Conservation (phyloP, 1,140 invertebrate genomes). For the Drosophila mayri region DNA sequence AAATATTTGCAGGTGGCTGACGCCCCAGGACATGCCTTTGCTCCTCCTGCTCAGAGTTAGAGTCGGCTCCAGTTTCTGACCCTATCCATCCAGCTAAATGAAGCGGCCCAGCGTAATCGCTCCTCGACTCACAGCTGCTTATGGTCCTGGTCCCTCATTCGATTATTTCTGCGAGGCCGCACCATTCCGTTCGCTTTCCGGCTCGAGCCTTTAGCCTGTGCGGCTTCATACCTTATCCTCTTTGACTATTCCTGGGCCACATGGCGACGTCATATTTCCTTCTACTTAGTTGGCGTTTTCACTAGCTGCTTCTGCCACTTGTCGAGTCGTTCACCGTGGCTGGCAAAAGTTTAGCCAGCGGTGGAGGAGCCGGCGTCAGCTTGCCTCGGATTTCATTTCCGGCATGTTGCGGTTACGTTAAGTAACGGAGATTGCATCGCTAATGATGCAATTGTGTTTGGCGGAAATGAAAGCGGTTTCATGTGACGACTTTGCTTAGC, state of each 20-base stretch:
- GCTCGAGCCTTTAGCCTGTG: slow-evolving; percentile 45
- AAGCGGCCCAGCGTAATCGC: slow-evolving; percentile 66
- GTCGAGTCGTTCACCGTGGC: slow-evolving; percentile 77
- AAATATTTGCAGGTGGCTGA: slow-evolving; percentile 62
- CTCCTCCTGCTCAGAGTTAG: background rate
- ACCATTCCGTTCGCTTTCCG: slow-evolving; percentile 75
- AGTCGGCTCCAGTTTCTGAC: background rate
- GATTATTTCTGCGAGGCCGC: slow-evolving; percentile 77
- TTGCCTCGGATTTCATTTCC: slow-evolving; percentile 81
- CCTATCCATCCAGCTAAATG: slow-evolving; percentile 52
- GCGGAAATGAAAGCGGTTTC: slow-evolving; percentile 82
- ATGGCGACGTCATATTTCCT: slow-evolving; percentile 76
- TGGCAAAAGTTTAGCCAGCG: slow-evolving; percentile 54
- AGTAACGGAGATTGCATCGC: slow-evolving; percentile 83
- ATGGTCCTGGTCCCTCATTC: slow-evolving; percentile 47
- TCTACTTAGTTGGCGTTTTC: slow-evolving; percentile 9
- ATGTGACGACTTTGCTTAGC: slow-evolving; percentile 66
- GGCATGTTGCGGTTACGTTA: slow-evolving; percentile 82
- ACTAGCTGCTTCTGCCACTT: slow-evolving; percentile 44
- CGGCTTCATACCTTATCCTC: slow-evolving; percentile 14
- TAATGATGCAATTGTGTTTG: slow-evolving; percentile 82
- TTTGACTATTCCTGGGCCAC: slow-evolving; percentile 61
- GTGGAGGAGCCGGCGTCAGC: slow-evolving; percentile 52
- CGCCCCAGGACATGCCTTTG: slow-evolving; percentile 16
- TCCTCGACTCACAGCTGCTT: slow-evolving; percentile 21